A percentile compares a stretch with the other conserved stretches of the same genome.
Evolutionary conservation across 2,113 vertebrate genomes (phyloP).

Genomic region (Burhinus bistriatus): DNA sequence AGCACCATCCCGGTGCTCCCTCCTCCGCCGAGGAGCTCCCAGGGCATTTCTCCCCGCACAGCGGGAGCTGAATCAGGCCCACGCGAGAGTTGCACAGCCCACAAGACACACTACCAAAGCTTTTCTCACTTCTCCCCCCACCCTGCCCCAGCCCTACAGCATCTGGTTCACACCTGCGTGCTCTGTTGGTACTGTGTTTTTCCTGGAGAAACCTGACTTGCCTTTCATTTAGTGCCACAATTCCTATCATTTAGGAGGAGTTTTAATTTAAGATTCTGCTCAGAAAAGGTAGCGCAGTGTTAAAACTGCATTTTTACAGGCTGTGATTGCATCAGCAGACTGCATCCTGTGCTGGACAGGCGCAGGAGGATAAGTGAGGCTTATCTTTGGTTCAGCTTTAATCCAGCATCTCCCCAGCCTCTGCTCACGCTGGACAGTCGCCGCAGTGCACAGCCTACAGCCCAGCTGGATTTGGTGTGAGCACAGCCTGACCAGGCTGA

Average conservation of each 20-base stretch:
- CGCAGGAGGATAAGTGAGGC: neutral
- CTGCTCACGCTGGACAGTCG: neutral
- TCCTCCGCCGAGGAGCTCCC: neutral
- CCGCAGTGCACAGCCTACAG: neutral
- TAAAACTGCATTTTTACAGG: neutral
- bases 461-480: neutral
- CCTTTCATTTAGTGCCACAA: neutral
- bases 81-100: neutral
- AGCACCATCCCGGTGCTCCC: neutral
- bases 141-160: neutral
- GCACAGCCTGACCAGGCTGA: neutral
- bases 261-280: neutral
- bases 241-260: neutral
- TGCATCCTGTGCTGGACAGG: neutral
- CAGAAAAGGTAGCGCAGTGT: neutral
- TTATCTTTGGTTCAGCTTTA: neutral
- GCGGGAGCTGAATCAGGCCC: neutral
- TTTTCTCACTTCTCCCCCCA: neutral
- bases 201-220: neutral
- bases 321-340: neutral
- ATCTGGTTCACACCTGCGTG: rapidly evolving
- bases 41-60: rapidly evolving
- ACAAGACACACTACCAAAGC: neutral
- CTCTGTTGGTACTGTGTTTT: neutral
- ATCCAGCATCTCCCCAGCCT: neutral